Base-by-base conservation (phyloP, 1,140 invertebrate species). In the Trichonephila clavata region DNA sequence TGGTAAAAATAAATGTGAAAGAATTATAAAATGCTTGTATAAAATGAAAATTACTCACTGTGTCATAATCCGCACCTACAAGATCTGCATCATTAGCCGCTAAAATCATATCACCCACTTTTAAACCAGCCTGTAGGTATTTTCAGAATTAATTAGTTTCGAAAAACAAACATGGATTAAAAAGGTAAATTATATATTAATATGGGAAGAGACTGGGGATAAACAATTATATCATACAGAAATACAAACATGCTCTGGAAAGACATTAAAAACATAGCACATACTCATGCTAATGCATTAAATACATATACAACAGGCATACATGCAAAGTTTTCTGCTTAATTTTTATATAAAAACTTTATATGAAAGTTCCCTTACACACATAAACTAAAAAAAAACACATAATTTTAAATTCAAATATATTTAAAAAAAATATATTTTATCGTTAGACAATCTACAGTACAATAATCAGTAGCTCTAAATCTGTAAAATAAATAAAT, bases 71-170 rank as follows among this genome's bases (percentile, higher is more conserved):
- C 89, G 97, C 97, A 93, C 98, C 98, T 1, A 98, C 96, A 60
- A 99, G 96, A 21, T 98, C 97, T 95, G 98, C 98, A 95, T 98
- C 97, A 95, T 99, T 99, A 8, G 99, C 98, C 61, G 98, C 98
- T 81, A 99, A 96, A 93, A 99, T 97, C 98, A 99, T 98, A 96
- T 99, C 98, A 94, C 98, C 98, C 81, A 99, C 98, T 95, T 97
- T 97, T 59, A 99, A 96, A 81, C 98, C 98, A 95, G 98, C 98
- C 97, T 98, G 95, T 24, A 96, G 98, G 60, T 60, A 84, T 65
- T 83, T 68, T 39, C 16, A 61, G 24, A 43, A 32, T 27, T 81
- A 90, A 65, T 20, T 57, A 24, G 60, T 59, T 59, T 57, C n/a
- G 32, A 39, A 57, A 68, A 68, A 89, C 27, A 80, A 24, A 27